Base-by-base conservation (phyloP, 2,888 invertebrate genomes). In the Nemoura dubitans region DNA sequence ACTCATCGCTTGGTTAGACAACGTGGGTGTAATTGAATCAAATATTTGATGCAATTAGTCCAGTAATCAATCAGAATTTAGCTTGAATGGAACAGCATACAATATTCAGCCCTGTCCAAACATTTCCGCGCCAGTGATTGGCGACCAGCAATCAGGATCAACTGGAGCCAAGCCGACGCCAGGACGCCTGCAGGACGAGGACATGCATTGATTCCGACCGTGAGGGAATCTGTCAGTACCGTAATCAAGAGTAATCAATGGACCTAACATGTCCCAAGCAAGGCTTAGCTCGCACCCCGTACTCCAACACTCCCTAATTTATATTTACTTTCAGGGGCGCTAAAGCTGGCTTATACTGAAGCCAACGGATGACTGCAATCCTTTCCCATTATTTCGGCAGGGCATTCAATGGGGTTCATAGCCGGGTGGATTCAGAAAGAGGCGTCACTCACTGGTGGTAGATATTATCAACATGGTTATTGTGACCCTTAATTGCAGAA, bases 21-120 rank as follows among this genome's bases (percentile, higher is more conserved):
- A 59, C 21, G 59, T 59, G 59, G 14, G 14, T 14, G 14, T 59
- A 59, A 59, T 59, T 59, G 59, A 59, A 59, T 59, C 59, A 59
- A 59, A 59, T 59, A 59, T 59, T 59, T 59, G 59, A 59, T 59
- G 59, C 59, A 59, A 59, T 59, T 59, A 59, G 59, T 21, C 59
- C 14, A 1, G 59, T 59, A 59, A 59, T 59, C 59, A 59, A 59
- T 59, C 59, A 59, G 59, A 59, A 59, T 59, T 21, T 59, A 59
- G 59, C 59, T 59, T 59, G 59, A 59, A 59, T 59, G 21, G 59
- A 21, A 59, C 59, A 59, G 16, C 59, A 59, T 59, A 59, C 59
- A 10, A 21, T 59, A 21, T 59, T 59, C 21, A 59, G 21, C 21
- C 59, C 21, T 59, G 59, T 59, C 59, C 59, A 59, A 59, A 59